These are phyloP conservation scores for Tyrophagus putrescentiae DNA, from an alignment of 1,140 invertebrate genomes.

Conservation along the genomic window DNA sequence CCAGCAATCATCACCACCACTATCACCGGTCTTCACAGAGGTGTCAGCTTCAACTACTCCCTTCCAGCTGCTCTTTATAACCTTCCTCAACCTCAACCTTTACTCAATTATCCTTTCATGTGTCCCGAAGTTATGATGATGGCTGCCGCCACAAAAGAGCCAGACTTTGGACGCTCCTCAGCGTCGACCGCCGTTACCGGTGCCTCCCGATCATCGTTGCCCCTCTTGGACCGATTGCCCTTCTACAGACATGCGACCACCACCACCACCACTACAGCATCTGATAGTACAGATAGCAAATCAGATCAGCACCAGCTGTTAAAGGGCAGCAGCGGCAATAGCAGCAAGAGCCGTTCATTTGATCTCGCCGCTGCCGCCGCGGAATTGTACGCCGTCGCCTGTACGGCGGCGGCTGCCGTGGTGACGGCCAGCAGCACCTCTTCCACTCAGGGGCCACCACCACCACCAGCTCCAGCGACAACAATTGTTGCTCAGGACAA, in stretches of 20 bases:
- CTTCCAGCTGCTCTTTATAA: no score
- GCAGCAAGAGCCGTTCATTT: neutral
- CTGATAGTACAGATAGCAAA: no score
- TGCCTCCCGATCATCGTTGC: neutral
- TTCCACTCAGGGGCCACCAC: neutral
- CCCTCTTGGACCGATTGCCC: neutral
- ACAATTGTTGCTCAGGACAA: neutral
- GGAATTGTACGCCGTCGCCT: constrained; percentile 7
- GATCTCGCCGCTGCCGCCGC: constrained; percentile 1
- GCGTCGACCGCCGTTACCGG: no score
- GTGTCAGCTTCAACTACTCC: no score
- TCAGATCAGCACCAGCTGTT: neutral
- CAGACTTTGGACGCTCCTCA: no score
- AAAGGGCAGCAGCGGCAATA: neutral
- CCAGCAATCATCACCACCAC: no score
- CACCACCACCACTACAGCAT: neutral
- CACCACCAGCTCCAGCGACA: neutral
- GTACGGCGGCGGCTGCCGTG: neutral
- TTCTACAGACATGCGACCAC: neutral
- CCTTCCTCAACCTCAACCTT: no score
- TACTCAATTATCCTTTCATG: no score
- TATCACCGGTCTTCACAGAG: no score
- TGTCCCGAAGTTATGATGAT: no score
- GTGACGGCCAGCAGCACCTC: neutral
- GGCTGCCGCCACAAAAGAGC: no score